Base-by-base conservation (phyloP, 2,797 vertebrate genomes). In the Neosalanx taihuensis region DNA sequence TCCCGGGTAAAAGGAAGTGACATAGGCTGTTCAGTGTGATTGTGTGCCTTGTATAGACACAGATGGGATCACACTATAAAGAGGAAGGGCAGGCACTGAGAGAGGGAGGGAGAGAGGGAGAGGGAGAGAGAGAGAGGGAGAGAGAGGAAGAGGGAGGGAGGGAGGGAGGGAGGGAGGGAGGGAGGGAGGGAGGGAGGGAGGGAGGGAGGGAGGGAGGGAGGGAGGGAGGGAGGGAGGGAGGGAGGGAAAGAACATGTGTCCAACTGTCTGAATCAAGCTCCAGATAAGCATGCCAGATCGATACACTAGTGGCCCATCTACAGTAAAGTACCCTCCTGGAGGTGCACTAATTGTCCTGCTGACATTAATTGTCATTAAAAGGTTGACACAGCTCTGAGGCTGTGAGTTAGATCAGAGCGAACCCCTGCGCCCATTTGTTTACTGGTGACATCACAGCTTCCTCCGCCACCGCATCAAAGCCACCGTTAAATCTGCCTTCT, bases 291-390 rank as follows among this genome's bases (percentile, higher is more conserved):
- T 79, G 84, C 64, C 29, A 6, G 29, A 92, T 92, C 89, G 87
- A 92, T 92, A 84, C 80, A 56, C 79, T 79, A 51, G 71, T 69
- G 72, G 83, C 85, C 84, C 85, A 87, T 87, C 87, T 86, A 80
- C 84, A 84, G 83, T 85, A 83, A 87, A 90, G 89, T 89, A 87
- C 90, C 86, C 77, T 80, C 72, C 65, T 76, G 81, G 88, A 89
- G 88, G 84, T 85, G 88, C 86, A 89, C 90, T 93, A 92, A 92
- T 92, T 92, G 89, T 91, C 86, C 85, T 80, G 86, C 87, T 92
- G 91, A 92, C 90, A 88, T 91, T 93, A 92, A 93, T 91, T 86
- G 87, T 89, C 91, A 92, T 92, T 92, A 92, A 90, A 92, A 84
- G 88, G 84, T 84, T 77, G 81, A 86, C 90, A 88, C 78, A 75